Conservation (phyloP, 1,140 invertebrate species). For the Solenopsis invicta region DNA sequence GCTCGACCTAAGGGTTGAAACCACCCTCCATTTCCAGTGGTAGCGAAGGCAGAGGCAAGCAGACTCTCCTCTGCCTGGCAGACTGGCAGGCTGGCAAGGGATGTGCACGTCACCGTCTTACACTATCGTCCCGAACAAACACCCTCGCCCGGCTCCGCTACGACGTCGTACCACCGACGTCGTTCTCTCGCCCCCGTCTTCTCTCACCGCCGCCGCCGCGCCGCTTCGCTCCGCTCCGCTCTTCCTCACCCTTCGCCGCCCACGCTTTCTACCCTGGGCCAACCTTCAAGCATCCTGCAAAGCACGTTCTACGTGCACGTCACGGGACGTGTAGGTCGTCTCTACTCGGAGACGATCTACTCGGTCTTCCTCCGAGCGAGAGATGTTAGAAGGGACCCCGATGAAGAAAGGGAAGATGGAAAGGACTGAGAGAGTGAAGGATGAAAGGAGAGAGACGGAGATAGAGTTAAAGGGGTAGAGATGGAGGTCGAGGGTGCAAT, state of each 20-base stretch:
- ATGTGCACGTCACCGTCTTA: constrained; percentile 86
- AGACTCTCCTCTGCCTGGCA: constrained; percentile 77
- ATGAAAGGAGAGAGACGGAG: constrained; percentile 23
- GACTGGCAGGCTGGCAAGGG: constrained; percentile 79
- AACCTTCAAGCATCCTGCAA: constrained; percentile 75
- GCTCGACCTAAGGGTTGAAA: constrained; percentile 79
- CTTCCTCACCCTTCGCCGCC: constrained; percentile 31
- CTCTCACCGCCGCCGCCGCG: neutral
- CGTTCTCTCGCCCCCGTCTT: constrained; percentile 59
- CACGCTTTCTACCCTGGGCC: constrained; percentile 64
- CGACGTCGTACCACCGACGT: constrained; percentile 65
- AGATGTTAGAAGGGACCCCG: constrained; percentile 40
- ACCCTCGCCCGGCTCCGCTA: constrained; percentile 78
- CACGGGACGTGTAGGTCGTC: constrained; percentile 78
- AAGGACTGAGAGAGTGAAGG: constrained; percentile 17
- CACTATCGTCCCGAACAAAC: constrained; percentile 86
- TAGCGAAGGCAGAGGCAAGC: constrained; percentile 79
- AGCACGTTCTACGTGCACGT: constrained; percentile 74
- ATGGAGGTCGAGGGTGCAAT: constrained; percentile 67
- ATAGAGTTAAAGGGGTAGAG: constrained; percentile 53
- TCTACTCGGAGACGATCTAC: constrained; percentile 67
- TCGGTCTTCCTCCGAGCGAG: constrained; percentile 51
- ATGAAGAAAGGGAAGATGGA: constrained; percentile 54
- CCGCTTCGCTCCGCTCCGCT: neutral
- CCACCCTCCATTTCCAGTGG: constrained; percentile 81